A percentile compares a stretch with the other conserved stretches of the same genome.
phyloP scores from a whole-genome alignment of 2,797 vertebrate genomes.

The Cyclura pinguis region DNA sequence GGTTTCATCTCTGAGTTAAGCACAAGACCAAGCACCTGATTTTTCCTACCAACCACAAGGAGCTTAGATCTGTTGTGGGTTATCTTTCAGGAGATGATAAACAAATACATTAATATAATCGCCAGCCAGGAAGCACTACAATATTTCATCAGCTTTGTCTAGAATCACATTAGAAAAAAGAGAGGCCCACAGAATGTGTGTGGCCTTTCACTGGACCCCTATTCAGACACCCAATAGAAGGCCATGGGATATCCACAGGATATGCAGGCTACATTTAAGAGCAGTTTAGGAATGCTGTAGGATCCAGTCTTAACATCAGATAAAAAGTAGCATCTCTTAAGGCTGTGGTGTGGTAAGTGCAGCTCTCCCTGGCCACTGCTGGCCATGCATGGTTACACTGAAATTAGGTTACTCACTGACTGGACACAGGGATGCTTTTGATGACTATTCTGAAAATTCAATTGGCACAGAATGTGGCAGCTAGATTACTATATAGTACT shows the following conservation, averaged over 20 bases:
- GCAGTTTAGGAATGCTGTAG: neutral
- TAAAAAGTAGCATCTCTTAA: neutral
- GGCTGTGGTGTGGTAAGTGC: no score
- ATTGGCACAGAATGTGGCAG: neutral
- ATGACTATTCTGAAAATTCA: neutral
- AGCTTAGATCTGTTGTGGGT: neutral
- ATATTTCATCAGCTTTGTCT: neutral
- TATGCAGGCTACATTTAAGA: neutral
- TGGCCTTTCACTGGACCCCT: neutral
- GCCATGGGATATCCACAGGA: neutral
- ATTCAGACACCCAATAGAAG: neutral
- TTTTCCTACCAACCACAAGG: constrained; percentile 18
- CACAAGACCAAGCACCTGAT: constrained; percentile 26
- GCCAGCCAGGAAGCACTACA: neutral
- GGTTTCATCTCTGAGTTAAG: constrained; percentile 29
- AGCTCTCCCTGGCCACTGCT: neutral
- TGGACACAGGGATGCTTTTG: neutral
- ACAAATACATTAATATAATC: fast-evolving
- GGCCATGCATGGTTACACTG: neutral
- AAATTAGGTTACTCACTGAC: neutral
- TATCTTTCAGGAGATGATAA: neutral
- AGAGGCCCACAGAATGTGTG: neutral
- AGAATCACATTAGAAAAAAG: neutral
- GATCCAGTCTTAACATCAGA: neutral
- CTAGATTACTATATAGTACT: neutral